These are phyloP conservation scores for Apeira syringaria DNA, from an alignment of 2,888 invertebrate genomes.

Conservation along the genomic window DNA sequence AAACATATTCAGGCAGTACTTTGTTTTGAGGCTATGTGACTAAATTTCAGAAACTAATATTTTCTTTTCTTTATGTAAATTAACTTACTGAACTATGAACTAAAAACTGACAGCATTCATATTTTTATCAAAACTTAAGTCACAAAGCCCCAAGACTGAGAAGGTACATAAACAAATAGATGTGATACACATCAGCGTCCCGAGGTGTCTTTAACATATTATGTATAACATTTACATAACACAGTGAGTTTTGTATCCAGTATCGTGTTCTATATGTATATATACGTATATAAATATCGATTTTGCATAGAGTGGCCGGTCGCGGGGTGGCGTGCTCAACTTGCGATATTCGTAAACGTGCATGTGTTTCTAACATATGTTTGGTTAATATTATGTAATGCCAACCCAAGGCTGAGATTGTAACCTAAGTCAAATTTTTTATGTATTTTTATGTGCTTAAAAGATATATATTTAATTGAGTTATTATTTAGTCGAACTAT, in stretches of 20 bases:
- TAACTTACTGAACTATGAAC: no score
- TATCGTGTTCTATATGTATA: slow-evolving; percentile 1
- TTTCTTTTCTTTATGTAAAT: no score
- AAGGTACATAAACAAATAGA: not conserved
- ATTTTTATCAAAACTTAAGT: no score
- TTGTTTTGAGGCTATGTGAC: slow-evolving; percentile 29
- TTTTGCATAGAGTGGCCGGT: slow-evolving; percentile 25
- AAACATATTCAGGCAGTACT: slow-evolving; percentile 9
- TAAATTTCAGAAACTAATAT: not conserved
- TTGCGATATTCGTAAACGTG: slow-evolving; percentile 24
- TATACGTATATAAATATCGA: slow-evolving; percentile 27
- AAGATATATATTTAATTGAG: not conserved
- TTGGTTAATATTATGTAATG: slow-evolving; percentile 17
- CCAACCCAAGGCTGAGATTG: slow-evolving; percentile 13
- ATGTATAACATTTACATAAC: slow-evolving; percentile 5
- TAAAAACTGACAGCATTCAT: no score
- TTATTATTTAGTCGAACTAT: not conserved
- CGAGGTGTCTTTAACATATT: not conserved
- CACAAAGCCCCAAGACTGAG: not conserved
- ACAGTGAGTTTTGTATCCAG: slow-evolving; percentile 12
- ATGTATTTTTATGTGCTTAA: no score
- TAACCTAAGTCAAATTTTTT: no score
- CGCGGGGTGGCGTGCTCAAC: slow-evolving; percentile 28
- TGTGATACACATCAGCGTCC: slow-evolving; percentile 1
- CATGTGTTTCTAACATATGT: slow-evolving; percentile 25